Base-by-base conservation (phyloP, 1,140 invertebrate genomes). In the Ceratina australensis region DNA sequence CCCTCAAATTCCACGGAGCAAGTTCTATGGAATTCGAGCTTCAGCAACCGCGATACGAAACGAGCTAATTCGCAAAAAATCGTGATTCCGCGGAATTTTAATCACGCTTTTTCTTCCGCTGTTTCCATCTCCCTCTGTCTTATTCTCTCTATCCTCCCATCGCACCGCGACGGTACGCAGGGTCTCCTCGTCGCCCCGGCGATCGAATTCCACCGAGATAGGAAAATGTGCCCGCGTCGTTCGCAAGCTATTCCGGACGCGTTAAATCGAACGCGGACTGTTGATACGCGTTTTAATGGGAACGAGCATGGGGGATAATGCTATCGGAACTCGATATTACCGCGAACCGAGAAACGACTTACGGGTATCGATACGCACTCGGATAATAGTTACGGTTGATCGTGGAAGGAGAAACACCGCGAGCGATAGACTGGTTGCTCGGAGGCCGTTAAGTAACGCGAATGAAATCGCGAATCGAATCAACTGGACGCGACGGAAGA, bases 241-340 rank as follows among this genome's bases (percentile, higher is more conserved):
- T 61, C 5, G 52, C 26, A 50, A 33, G 66, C 24, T 71, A 60
- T 50, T 59, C n/a, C 56, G 42, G 18, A 22, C 66, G 22, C 26
- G 67, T 33, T 63, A 72, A 72, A 78, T 78, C 75, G 75, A 22
- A 26, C 59, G 49, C 67, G 26, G 28, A 63, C 71, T 56, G 52
- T 74, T 57, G 54, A 68, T 42, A 60, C 20, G 54, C 65, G 59
- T 59, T 59, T 59, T 75, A 68, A 75, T 68, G 73, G 54, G 68
- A 75, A 68, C 73, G 52, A 59, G 65, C 54, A 42, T 10, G 33
- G 18, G 33, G 18, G 64, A 56, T 28, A 59, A 68, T 68, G 57
- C 68, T 75, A 75, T 75, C 73, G 73, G 42, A 68, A 75, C 56
- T 33, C 63, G 73, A 75, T 75, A 75, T 68, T 59, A 54, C 22